A percentile compares a stretch with the other conserved stretches of the same genome.
Evolutionary conservation across 1,140 invertebrate genomes (phyloP).

Genomic region (Tyrophagus putrescentiae): DNA sequence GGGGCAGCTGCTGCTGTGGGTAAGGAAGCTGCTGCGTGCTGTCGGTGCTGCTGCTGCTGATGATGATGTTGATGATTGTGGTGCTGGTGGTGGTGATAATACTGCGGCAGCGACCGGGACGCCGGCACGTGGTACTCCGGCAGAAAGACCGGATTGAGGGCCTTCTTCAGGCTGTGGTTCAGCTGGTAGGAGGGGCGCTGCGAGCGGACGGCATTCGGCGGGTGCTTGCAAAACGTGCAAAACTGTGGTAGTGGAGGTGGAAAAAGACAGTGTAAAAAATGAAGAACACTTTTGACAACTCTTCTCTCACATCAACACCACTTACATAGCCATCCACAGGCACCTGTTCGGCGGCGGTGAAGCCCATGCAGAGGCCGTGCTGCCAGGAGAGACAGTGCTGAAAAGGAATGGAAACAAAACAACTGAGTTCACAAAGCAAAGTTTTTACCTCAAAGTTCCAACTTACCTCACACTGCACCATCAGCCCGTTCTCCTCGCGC

Average conservation of each 20-base stretch:
- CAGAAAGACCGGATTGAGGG: no score
- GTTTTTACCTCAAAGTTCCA: no score
- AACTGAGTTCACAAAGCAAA: not conserved
- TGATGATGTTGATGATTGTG: no score
- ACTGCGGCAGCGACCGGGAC: no score
- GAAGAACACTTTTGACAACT: no score
- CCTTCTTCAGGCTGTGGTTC: constrained; percentile 13
- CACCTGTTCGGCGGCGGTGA: constrained; percentile 59
- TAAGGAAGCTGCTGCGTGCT: no score
- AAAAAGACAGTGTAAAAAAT: not conserved
- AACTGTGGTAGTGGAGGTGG: constrained; percentile 1
- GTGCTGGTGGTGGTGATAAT: no score
- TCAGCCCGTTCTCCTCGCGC: constrained; percentile 76
- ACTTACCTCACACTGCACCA: constrained; percentile 88
- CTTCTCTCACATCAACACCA: not conserved
- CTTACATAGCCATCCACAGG: constrained; percentile 57
- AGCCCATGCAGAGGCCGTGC: constrained; percentile 71
- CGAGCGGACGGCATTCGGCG: not conserved
- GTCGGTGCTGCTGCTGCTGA: no score
- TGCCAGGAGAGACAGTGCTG: constrained; percentile 74
- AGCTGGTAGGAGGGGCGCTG: constrained; percentile 6
- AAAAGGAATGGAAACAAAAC: not conserved
- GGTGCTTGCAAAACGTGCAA: constrained; percentile 9
- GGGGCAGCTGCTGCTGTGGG: no score
- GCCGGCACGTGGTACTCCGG: no score